phyloP scores from a whole-genome alignment of 2,113 vertebrate species.

The Chloropsis cyanopogon region DNA sequence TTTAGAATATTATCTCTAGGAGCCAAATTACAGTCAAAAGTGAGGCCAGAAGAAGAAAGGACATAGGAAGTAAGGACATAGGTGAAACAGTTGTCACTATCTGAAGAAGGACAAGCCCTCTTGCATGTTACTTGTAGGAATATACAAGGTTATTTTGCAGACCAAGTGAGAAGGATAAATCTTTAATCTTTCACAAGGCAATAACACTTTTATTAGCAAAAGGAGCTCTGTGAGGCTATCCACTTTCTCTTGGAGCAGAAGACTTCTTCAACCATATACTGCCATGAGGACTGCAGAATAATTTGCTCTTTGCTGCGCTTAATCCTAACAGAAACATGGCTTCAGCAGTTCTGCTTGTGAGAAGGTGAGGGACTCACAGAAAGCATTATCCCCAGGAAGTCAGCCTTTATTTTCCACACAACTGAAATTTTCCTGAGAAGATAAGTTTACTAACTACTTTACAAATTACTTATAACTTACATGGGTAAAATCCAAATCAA shows the following conservation, averaged over 20 bases:
- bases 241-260: background rate
- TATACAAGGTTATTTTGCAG: background rate
- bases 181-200: constrained; percentile 1
- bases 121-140: background rate
- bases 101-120: background rate
- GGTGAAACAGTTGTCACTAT: background rate
- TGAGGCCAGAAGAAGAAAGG: background rate
- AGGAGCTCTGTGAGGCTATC: background rate
- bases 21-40: background rate
- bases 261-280: background rate
- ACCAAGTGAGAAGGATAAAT: background rate
- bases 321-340: background rate
- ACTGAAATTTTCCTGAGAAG: background rate
- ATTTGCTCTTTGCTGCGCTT: background rate
- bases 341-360: background rate
- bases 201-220: constrained; percentile 7
- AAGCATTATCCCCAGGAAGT: background rate
- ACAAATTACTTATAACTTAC: background rate
- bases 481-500: background rate
- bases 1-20: background rate
- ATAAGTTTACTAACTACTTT: background rate
- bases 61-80: background rate
- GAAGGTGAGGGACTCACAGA: background rate
- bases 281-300: background rate
- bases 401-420: background rate